Evolutionary conservation across 92 coral and sea anemone genomes (phyloP).

Genomic region (Actinostola sp.): DNA sequence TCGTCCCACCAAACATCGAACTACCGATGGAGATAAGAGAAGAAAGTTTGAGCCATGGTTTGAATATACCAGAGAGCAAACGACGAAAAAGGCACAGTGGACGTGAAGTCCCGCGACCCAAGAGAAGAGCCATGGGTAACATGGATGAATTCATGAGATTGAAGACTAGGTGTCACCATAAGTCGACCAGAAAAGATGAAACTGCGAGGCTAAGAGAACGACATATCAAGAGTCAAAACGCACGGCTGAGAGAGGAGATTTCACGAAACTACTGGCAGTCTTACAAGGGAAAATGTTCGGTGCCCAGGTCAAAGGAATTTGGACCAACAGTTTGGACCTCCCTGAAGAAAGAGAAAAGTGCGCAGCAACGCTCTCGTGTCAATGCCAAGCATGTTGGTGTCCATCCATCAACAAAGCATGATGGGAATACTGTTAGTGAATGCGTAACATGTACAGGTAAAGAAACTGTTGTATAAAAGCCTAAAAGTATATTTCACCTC

Average conservation of each 20-base stretch:
- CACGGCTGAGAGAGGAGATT: slow-evolving; percentile 2
- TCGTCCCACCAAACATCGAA: slow-evolving; percentile 34
- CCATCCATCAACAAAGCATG: not conserved
- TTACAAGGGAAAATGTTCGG: not conserved
- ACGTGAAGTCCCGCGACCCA: not conserved
- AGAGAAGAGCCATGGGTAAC: slow-evolving; percentile 1
- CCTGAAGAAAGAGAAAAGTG: not conserved
- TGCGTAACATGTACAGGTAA: slow-evolving; percentile 18
- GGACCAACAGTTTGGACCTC: not conserved
- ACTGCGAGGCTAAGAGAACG: not conserved
- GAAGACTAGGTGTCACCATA: not conserved
- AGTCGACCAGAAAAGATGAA: slow-evolving; percentile 12
- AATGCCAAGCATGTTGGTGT: no score
- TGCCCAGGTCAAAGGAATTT: not conserved
- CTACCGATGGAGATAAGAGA: slow-evolving; percentile 32
- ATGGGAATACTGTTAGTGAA: not conserved
- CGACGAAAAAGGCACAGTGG: not conserved
- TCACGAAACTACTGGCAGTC: slow-evolving; percentile 10
- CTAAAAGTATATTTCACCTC: not conserved
- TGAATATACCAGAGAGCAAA: not conserved
- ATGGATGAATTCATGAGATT: not conserved
- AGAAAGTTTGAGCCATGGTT: not conserved
- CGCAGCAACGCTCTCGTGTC: not conserved
- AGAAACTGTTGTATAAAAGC: slow-evolving; percentile 23
- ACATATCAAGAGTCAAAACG: not conserved